Percentiles rank a stretch among this genome's conserved stretches.
phyloP scores from a whole-genome alignment of 2,888 invertebrate species.

The Nomada fabriciana region DNA sequence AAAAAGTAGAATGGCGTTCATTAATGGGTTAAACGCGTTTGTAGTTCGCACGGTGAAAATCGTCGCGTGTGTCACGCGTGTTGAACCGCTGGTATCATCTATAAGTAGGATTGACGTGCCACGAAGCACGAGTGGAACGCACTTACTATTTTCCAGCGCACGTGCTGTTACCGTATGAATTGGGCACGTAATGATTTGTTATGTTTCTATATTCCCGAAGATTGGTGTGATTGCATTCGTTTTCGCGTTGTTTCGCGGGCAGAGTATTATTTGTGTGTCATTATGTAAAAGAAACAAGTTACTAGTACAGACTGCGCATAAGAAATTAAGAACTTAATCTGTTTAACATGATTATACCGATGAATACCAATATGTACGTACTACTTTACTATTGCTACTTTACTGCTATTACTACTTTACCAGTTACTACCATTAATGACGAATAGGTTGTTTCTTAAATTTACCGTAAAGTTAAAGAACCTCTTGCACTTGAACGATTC shows the following conservation, averaged over 20 bases:
- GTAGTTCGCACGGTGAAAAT: conserved; percentile 25
- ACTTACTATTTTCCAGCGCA: conserved; percentile 31
- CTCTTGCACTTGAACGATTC: background rate
- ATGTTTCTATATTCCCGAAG: background rate
- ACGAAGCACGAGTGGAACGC: conserved; percentile 5
- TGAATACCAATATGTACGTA: no score
- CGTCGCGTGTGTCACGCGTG: conserved; percentile 52
- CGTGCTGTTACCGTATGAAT: conserved; percentile 42
- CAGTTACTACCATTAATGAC: background rate
- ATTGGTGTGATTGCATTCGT: background rate
- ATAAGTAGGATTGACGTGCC: background rate
- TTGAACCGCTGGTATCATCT: conserved; percentile 15
- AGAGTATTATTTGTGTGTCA: background rate
- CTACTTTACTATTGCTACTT: background rate
- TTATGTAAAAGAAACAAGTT: background rate
- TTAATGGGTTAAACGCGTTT: conserved; percentile 28
- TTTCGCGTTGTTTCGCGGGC: background rate
- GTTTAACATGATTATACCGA: no score
- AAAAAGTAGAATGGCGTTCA: conserved; percentile 1
- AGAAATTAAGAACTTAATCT: background rate
- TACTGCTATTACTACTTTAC: background rate
- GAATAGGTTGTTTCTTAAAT: background rate
- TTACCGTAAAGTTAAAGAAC: no score
- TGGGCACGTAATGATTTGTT: conserved; percentile 10
- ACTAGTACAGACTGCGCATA: background rate